phyloP scores from a whole-genome alignment of 1,140 invertebrate genomes.

The Pseudomyrmex cubaensis region DNA sequence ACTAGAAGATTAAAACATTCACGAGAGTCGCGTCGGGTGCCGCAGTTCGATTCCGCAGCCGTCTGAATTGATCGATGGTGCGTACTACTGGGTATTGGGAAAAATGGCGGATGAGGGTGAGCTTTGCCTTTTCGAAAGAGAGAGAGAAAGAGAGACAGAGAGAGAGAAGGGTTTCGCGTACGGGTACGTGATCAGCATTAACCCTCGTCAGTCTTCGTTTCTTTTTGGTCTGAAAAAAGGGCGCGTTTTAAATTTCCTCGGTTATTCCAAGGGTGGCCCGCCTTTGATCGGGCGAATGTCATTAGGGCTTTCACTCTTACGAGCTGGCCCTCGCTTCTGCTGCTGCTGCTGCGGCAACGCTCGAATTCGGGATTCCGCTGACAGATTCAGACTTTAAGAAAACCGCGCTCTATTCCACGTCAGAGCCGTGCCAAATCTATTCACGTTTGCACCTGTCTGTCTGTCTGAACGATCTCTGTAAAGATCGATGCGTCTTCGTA shows the following conservation, averaged over 20 bases:
- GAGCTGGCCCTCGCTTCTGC: constrained; percentile 4
- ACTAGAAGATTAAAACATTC: constrained; percentile 45
- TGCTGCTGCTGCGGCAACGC: not conserved
- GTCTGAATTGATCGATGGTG: constrained; percentile 69
- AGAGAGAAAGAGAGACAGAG: not conserved
- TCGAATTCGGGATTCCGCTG: constrained; percentile 18
- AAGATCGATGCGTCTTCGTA: too few relatives aligned
- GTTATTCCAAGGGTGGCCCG: constrained; percentile 77
- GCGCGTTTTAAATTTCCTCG: constrained; percentile 82
- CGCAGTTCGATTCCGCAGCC: constrained; percentile 51
- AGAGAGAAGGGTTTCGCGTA: constrained; percentile 68
- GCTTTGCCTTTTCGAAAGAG: constrained; percentile 36
- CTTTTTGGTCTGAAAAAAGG: constrained; percentile 73
- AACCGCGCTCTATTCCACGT: constrained; percentile 14
- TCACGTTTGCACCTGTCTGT: not conserved
- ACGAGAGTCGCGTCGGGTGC: not conserved
- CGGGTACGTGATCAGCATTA: constrained; percentile 81
- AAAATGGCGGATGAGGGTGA: constrained; percentile 69
- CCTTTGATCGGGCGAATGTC: constrained; percentile 80
- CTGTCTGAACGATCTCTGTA: too few relatives aligned
- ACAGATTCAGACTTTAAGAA: constrained; percentile 28
- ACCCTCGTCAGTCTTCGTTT: constrained; percentile 79
- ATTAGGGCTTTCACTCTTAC: constrained; percentile 74
- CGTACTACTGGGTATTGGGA: constrained; percentile 60
- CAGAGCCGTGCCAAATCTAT: not conserved